Conservation (phyloP, 2,113 vertebrate species). For the Melanerpes formicivorus region DNA sequence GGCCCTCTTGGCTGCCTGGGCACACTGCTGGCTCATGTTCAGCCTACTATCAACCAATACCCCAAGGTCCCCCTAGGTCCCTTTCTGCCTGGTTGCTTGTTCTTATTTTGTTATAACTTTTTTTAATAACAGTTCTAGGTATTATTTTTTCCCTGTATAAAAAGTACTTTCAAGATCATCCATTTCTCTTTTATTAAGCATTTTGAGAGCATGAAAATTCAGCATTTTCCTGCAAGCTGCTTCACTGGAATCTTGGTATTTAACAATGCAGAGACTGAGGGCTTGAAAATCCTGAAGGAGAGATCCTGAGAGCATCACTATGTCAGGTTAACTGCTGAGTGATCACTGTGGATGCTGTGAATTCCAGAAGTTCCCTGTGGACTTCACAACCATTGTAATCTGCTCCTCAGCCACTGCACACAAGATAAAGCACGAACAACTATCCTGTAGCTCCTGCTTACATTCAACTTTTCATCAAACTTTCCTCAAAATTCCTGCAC, state of each 20-base stretch:
- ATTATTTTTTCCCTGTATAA: not conserved
- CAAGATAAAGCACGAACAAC: accelerated
- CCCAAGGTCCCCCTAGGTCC: too few relatives aligned
- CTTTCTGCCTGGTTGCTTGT: too few relatives aligned
- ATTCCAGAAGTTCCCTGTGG: not conserved
- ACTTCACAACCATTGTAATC: not conserved
- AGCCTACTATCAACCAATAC: too few relatives aligned
- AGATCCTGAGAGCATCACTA: not conserved
- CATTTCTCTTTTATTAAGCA: not conserved
- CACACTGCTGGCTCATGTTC: too few relatives aligned
- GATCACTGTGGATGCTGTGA: not conserved
- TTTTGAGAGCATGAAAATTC: not conserved
- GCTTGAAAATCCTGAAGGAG: not conserved
- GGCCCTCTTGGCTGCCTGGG: too few relatives aligned
- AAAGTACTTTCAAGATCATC: not conserved
- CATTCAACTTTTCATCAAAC: accelerated
- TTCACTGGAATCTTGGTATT: not conserved
- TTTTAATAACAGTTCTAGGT: not conserved
- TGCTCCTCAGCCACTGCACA: not conserved
- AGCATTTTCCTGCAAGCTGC: not conserved
- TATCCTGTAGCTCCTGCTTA: not conserved
- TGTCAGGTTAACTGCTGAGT: not conserved
- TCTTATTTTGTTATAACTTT: too few relatives aligned
- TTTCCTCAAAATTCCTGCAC: not conserved
- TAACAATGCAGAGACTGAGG: not conserved